These are phyloP conservation scores for Gymnodraco acuticeps DNA, from an alignment of 2,797 vertebrate species.

Conservation along the genomic window DNA sequence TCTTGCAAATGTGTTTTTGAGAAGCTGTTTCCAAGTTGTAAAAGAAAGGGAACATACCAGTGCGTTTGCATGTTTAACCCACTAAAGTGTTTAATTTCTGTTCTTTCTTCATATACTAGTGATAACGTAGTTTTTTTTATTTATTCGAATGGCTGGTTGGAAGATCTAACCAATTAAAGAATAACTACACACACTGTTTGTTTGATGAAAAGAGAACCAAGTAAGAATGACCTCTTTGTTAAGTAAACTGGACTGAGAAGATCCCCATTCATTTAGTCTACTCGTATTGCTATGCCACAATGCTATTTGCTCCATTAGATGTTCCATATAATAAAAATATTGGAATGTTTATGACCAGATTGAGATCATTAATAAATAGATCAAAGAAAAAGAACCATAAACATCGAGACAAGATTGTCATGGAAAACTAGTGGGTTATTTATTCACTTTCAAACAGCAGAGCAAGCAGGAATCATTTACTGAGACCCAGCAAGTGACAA, in stretches of 20 bases:
- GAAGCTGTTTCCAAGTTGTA: not conserved
- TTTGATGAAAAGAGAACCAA: too few species aligned
- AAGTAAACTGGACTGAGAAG: too few species aligned
- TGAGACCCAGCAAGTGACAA: not conserved
- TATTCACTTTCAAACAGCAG: slow-evolving; percentile 54
- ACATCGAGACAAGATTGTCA: slow-evolving; percentile 32
- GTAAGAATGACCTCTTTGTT: too few species aligned
- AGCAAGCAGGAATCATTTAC: slow-evolving; percentile 37
- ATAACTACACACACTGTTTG: not conserved
- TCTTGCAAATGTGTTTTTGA: not conserved
- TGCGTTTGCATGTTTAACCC: not conserved
- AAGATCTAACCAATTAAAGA: not conserved
- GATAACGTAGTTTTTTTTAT: not conserved
- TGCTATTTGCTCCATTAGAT: not conserved
- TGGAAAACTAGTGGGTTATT: slow-evolving; percentile 42
- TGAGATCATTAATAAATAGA: slow-evolving; percentile 32
- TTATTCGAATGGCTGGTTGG: too few species aligned
- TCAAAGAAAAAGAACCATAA: slow-evolving; percentile 36
- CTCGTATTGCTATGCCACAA: not conserved
- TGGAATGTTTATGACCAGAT: not conserved
- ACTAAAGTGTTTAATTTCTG: not conserved
- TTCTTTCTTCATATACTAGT: too few species aligned
- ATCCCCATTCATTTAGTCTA: too few species aligned
- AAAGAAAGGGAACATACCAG: too few species aligned
- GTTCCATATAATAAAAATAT: not conserved